phyloP scores from a whole-genome alignment of 2,113 vertebrate species.

The Hoplias malabaricus region DNA sequence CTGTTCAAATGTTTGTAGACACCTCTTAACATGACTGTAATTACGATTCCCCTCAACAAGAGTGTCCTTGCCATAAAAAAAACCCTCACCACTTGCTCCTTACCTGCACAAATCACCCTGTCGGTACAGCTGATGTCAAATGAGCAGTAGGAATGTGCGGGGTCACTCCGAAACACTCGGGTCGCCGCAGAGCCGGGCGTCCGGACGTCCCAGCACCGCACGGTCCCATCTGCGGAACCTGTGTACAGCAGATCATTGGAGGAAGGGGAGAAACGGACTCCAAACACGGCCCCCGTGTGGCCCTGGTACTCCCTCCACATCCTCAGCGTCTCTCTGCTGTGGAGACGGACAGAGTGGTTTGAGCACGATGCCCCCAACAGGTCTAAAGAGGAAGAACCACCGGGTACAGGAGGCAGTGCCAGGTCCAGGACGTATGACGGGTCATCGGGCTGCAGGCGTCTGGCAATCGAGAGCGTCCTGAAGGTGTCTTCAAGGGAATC shows the following conservation, averaged over 20 bases:
- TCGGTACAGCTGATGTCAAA: constrained; percentile 84
- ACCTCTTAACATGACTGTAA: no score
- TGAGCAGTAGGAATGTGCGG: constrained; percentile 80
- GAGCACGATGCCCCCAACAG: constrained; percentile 82
- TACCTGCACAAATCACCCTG: constrained; percentile 84
- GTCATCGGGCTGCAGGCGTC: constrained; percentile 63
- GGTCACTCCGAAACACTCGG: constrained; percentile 77
- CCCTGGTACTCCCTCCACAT: constrained; percentile 69
- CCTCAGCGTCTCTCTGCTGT: constrained; percentile 75
- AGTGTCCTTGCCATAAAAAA: constrained; percentile 75
- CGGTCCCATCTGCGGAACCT: constrained; percentile 77
- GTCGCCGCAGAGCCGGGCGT: constrained; percentile 59
- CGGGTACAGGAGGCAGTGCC: constrained; percentile 57
- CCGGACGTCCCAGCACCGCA: constrained; percentile 84
- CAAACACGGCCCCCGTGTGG: constrained; percentile 65
- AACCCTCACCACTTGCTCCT: constrained; percentile 85
- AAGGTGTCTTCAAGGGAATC: constrained; percentile 79
- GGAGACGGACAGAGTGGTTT: constrained; percentile 72
- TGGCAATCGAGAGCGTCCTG: constrained; percentile 72
- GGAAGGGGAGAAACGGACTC: constrained; percentile 74
- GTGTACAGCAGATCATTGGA: constrained; percentile 75
- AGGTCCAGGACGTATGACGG: constrained; percentile 69
- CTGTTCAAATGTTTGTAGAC: no score
- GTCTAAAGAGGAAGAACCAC: constrained; percentile 42
- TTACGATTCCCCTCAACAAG: no score